Evolutionary conservation across 2,797 vertebrate species (phyloP).

Genomic region (Phoebastria nigripes): DNA sequence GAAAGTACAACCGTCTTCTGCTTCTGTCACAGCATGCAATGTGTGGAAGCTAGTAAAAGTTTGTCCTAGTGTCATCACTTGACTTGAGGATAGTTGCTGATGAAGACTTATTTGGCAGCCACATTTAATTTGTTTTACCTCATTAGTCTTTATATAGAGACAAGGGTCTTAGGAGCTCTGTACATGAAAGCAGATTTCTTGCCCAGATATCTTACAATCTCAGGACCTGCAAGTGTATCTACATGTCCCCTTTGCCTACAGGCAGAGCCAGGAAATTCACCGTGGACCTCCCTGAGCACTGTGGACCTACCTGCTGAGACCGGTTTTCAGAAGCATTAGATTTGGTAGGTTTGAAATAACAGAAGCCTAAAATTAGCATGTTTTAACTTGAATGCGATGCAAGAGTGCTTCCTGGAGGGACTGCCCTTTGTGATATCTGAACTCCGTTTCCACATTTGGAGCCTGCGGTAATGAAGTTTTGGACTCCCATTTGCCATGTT

Average conservation of each 20-base stretch:
- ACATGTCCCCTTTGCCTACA: neutral
- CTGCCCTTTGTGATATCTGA: neutral
- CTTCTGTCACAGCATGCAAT: accelerated
- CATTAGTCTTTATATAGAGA: neutral
- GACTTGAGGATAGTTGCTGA: neutral
- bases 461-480: neutral
- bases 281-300: neutral
- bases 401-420: neutral
- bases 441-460: accelerated
- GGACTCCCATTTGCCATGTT: neutral
- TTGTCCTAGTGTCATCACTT: neutral
- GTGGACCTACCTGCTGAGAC: neutral
- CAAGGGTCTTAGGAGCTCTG: neutral
- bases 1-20: neutral
- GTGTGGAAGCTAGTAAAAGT: neutral
- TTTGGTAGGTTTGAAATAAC: neutral
- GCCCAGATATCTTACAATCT: neutral
- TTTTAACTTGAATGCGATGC: neutral
- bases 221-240: neutral
- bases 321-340: neutral
- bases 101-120: neutral
- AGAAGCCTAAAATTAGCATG: neutral
- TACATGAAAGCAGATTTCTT: neutral
- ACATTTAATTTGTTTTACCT: neutral
- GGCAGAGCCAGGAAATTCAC: neutral